These are phyloP conservation scores for Aphelenchoides avenae DNA, from an alignment of 1,140 invertebrate species.

Conservation along the genomic window DNA sequence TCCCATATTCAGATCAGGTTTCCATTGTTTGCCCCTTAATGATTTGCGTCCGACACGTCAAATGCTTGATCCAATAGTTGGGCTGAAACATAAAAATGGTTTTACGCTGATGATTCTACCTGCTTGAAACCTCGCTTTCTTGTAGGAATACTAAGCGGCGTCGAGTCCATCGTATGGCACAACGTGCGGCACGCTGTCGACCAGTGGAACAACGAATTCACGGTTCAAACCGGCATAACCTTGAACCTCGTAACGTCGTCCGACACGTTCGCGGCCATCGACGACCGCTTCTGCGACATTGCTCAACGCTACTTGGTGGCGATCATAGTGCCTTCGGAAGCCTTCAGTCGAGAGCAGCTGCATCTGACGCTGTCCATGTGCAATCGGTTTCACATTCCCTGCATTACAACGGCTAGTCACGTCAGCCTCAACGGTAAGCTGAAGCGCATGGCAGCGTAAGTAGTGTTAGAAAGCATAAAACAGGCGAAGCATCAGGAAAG, in stretches of 20 bases:
- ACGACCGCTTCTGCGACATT: slow-evolving; percentile 54
- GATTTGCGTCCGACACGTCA: no score
- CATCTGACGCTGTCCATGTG: slow-evolving; percentile 42
- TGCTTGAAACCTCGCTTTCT: no score
- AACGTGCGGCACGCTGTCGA: slow-evolving; percentile 47
- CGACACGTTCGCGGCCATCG: slow-evolving; percentile 16
- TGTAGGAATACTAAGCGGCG: slow-evolving; percentile 26
- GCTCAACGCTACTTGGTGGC: slow-evolving; percentile 48
- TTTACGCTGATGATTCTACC: no score
- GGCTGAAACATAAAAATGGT: no score
- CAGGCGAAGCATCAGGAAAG: no score
- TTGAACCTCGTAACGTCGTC: slow-evolving; percentile 31
- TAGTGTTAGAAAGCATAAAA: no score
- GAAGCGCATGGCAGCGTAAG: background rate
- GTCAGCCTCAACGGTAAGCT: background rate
- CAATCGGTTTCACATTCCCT: slow-evolving; percentile 55
- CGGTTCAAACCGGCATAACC: slow-evolving; percentile 24
- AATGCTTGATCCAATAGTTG: no score
- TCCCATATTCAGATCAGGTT: no score
- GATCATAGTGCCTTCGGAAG: slow-evolving; percentile 37
- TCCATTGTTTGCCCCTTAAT: no score
- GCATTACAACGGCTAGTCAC: slow-evolving; percentile 17
- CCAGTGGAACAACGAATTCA: slow-evolving; percentile 43
- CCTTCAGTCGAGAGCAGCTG: slow-evolving; percentile 19
- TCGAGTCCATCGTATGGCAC: slow-evolving; percentile 37